Conservation (phyloP, 2,888 invertebrate genomes). For the Agrotis exclamationis region DNA sequence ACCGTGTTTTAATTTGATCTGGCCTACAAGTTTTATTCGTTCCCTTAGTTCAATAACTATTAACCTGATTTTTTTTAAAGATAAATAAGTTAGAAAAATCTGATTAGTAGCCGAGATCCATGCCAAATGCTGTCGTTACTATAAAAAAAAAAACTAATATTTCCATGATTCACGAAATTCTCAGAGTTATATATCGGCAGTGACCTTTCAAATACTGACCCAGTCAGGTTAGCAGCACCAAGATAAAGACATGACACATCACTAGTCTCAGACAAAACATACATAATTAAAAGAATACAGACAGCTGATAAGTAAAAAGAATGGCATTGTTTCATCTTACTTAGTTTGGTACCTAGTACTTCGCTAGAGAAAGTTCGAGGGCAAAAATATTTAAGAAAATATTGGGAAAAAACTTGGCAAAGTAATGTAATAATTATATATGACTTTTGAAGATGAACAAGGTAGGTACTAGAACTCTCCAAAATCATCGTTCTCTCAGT, state of each 20-base stretch:
- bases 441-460: too few species aligned
- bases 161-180: background rate
- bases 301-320: constrained; percentile 6
- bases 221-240: background rate
- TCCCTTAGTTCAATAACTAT: too few species aligned
- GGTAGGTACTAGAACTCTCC: too few species aligned
- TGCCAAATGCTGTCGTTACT: too few species aligned
- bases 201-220: background rate
- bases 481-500: background rate
- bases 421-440: too few species aligned
- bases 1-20: background rate
- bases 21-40: too few species aligned
- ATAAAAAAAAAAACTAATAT: too few species aligned
- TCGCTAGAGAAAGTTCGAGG: background rate
- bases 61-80: too few species aligned
- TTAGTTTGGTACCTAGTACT: background rate
- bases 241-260: background rate
- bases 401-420: too few species aligned
- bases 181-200: background rate
- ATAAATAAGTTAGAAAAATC: too few species aligned
- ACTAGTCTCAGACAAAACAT: background rate
- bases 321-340: constrained; percentile 6
- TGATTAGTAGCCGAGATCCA: too few species aligned
- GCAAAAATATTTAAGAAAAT: too few species aligned
- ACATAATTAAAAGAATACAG: background rate